Conservation (phyloP, 2,797 vertebrate genomes). For the Xenopus petersii region DNA sequence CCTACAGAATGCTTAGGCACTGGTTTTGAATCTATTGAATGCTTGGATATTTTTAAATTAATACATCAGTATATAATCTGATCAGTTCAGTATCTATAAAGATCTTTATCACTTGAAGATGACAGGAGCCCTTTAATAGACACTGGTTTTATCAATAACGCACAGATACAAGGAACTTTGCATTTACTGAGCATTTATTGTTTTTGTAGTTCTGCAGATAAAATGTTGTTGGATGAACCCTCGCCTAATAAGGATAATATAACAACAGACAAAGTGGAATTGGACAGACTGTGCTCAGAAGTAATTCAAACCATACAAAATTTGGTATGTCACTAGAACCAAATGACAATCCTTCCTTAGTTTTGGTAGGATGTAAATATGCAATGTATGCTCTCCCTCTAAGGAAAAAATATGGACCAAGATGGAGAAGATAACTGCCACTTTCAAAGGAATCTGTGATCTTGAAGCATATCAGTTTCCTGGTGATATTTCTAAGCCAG, state of each 20-base stretch:
- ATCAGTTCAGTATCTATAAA: too few relatives aligned
- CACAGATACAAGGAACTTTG: too few relatives aligned
- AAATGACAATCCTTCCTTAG: too few relatives aligned
- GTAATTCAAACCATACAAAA: slow-evolving; percentile 70
- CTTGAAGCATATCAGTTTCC: slow-evolving; percentile 77
- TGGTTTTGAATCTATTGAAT: too few relatives aligned
- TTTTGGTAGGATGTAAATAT: background rate
- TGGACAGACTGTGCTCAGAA: slow-evolving; percentile 73
- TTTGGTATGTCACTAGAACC: slow-evolving; percentile 67
- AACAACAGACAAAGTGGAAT: slow-evolving; percentile 56
- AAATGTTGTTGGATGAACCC: slow-evolving; percentile 52
- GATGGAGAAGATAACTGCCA: slow-evolving; percentile 82
- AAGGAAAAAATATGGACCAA: slow-evolving; percentile 79
- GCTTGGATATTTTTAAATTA: too few relatives aligned
- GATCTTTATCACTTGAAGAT: too few relatives aligned
- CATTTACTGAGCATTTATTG: too few relatives aligned
- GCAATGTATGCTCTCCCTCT: slow-evolving; percentile 29
- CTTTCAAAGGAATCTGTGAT: slow-evolving; percentile 78
- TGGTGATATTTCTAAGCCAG: slow-evolving; percentile 55
- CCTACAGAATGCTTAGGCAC: too few relatives aligned
- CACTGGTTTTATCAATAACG: too few relatives aligned
- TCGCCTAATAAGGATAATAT: slow-evolving; percentile 28
- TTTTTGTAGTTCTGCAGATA: slow-evolving; percentile 62
- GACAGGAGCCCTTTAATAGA: too few relatives aligned
- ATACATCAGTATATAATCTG: too few relatives aligned